A percentile compares a stretch with the other conserved stretches of the same genome.
Conservation (phyloP, 2,888 invertebrate genomes). For the Cryptus armator region DNA sequence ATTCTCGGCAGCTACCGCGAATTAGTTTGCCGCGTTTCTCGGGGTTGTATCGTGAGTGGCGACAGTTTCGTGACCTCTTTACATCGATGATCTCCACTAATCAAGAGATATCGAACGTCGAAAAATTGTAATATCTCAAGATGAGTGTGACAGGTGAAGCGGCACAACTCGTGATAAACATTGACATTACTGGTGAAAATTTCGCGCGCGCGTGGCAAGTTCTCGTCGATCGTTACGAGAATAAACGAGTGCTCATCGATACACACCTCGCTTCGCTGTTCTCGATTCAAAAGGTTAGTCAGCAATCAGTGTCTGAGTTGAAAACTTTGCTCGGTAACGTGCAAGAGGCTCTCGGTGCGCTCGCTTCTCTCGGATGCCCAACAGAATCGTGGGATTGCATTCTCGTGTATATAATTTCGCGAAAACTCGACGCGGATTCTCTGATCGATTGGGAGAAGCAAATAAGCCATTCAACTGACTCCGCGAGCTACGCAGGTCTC, state of each 20-base stretch:
- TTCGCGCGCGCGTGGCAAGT: conserved; percentile 51
- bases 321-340: conserved; percentile 22
- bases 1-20: conserved; percentile 20
- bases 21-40: conserved; percentile 47
- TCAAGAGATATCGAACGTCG: conserved; percentile 39
- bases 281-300: not conserved
- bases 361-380: conserved; percentile 23
- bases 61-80: conserved; percentile 54
- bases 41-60: conserved; percentile 43
- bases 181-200: conserved; percentile 41
- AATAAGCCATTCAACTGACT: conserved; percentile 31
- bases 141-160: conserved; percentile 55
- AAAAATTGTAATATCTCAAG: conserved; percentile 59
- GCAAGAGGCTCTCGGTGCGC: conserved; percentile 41
- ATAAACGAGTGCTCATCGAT: conserved; percentile 46
- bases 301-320: conserved; percentile 26
- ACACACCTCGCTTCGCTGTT: conserved; percentile 53
- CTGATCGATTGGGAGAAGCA: conserved; percentile 49
- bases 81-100: conserved; percentile 35
- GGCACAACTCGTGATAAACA: conserved; percentile 42
- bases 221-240: conserved; percentile 53
- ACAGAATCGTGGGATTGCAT: conserved; percentile 45
- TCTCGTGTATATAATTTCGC: conserved; percentile 24
- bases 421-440: conserved; percentile 40
- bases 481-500: conserved; percentile 26